Evolutionary conservation across 2,797 vertebrate genomes (phyloP).

Genomic region (Coregonus sp.): DNA sequence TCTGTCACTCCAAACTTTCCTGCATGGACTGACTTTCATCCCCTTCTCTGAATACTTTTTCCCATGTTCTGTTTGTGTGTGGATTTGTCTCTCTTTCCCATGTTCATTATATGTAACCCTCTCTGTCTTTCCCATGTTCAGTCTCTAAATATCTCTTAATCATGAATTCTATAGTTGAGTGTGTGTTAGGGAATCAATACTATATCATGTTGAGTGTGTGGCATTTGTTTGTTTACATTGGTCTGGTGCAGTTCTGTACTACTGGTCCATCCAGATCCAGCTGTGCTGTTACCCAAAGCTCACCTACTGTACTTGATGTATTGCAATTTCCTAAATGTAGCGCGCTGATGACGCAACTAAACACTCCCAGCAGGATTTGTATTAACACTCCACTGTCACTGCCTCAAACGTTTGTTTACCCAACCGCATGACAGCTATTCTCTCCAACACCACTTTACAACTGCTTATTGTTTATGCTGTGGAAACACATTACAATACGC

Average conservation of each 20-base stretch:
- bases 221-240: slow-evolving; percentile 3
- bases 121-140: neutral
- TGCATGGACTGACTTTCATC: neutral
- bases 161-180: neutral
- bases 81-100: too few species aligned
- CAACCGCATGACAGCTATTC: neutral
- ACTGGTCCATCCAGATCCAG: neutral
- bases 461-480: neutral
- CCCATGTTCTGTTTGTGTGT: neutral
- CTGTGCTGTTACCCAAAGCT: neutral
- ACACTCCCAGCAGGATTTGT: neutral
- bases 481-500: neutral
- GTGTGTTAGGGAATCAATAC: neutral
- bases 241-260: neutral
- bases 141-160: too few species aligned
- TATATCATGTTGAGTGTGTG: neutral
- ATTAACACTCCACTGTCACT: neutral
- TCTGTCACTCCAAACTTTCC: neutral
- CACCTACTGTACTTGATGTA: neutral
- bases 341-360: neutral
- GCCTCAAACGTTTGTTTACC: neutral
- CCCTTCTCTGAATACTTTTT: neutral
- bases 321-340: neutral
- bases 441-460: neutral
- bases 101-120: neutral